Evolutionary conservation across 2,888 invertebrate genomes (phyloP).

Genomic region (Drosophila tanythrix): DNA sequence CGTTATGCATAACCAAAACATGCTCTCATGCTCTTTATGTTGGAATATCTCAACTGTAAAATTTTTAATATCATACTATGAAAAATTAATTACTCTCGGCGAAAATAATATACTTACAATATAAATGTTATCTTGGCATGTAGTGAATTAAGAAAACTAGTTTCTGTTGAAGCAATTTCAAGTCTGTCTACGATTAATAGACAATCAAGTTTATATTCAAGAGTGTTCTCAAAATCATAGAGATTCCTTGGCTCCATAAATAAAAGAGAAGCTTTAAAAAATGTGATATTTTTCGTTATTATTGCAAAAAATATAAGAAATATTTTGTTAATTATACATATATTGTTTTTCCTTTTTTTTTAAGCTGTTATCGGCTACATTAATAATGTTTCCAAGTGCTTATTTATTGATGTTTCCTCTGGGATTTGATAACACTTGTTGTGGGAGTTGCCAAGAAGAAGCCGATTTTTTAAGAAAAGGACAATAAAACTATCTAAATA

Average conservation of each 20-base stretch:
- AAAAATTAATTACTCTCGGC: neutral
- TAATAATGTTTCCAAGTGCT: neutral
- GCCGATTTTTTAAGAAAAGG: neutral
- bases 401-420: conserved; percentile 4
- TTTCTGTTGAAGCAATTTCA: neutral
- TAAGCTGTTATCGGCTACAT: neutral
- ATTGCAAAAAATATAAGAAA: neutral
- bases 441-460: neutral
- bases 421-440: conserved; percentile 7
- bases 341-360: neutral
- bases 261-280: neutral
- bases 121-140: neutral
- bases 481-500: neutral
- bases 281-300: neutral
- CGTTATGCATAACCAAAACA: neutral
- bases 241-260: neutral
- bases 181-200: neutral
- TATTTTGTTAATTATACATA: neutral
- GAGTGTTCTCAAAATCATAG: neutral
- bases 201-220: neutral
- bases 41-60: neutral
- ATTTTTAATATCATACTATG: neutral
- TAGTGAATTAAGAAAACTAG: neutral
- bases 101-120: neutral
- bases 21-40: neutral